Evolutionary conservation across 2,888 invertebrate species (phyloP), one percentile per base, ranked within the genome.

Genomic region (Epinotia demarniana): DNA sequence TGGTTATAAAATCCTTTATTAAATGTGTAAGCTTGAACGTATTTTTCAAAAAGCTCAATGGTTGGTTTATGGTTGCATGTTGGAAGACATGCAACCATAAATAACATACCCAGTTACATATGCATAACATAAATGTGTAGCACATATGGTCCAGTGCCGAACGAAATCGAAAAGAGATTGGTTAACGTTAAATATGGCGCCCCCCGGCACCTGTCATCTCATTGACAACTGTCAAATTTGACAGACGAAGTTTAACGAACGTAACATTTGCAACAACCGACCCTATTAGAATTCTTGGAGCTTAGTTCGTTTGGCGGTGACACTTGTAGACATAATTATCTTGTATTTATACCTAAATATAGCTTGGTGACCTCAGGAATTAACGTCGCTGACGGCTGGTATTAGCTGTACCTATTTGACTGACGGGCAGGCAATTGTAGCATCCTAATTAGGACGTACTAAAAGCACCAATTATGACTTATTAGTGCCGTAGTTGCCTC

Each of bases 401-500:
- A 18, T 39, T 57, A n/a, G n/a, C n/a, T n/a, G n/a, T n/a, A 27
- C 3, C 16, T 13, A 18, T 39, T 58, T 19, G 33, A 53, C 39
- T 23, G 57, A 43, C 68, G 18, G 58, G 43, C 68, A 58, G 19
- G 23, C 57, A 68, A 43, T 68, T 57, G 57, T 58, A 58, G 43
- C 68, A 68, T 68, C 57, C 68, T 68, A 68, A 68, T 68, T 68
- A 68, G 43, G 4, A 16, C 23, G 68, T 19, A 67, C 33, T 67
- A 68, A 68, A 58, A 68, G 68, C 23, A 43, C 39, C 23, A 58
- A 58, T 68, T 68, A 68, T 16, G 43, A 11, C 43, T 70, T 46
- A 73, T 70, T 77, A 73, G 66, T 60, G 72, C 73, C 62, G 67
- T 72, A 77, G 23, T 33, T 77, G 68, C 53, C 53, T 3, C 53